Evolutionary conservation across 2,888 invertebrate species (phyloP).

Genomic region (Nomada ruficornis): DNA sequence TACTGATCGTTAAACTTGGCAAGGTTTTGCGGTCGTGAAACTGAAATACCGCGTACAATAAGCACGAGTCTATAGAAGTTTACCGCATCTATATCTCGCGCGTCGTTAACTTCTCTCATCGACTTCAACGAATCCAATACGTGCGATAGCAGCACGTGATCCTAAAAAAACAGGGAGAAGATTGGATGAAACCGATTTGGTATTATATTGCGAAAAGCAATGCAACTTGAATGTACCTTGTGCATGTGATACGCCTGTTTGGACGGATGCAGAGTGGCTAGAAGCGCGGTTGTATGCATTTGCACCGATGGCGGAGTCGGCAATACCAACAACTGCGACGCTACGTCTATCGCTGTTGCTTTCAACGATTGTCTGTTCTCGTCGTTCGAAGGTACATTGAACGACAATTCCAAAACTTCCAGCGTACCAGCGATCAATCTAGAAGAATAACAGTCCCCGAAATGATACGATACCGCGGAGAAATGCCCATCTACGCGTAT

Average conservation of each 20-base stretch:
- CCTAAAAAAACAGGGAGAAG: conserved; percentile 84
- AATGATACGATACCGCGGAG: not conserved
- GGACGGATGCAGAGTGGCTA: conserved; percentile 92
- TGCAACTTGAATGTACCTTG: conserved; percentile 86
- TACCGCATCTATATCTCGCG: conserved; percentile 93
- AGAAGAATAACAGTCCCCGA: conserved; percentile 71
- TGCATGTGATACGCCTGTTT: conserved; percentile 92
- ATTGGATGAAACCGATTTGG: not conserved
- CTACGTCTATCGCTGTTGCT: conserved; percentile 87
- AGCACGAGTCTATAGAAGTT: conserved; percentile 94
- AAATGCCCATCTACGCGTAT: not conserved
- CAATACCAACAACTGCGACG: conserved; percentile 88
- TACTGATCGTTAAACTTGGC: conserved; percentile 88
- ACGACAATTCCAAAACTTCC: conserved; percentile 91
- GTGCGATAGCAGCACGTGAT: conserved; percentile 93
- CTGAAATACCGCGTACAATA: conserved; percentile 93
- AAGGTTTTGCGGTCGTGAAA: conserved; percentile 92
- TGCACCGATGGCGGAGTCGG: conserved; percentile 90
- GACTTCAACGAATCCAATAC: conserved; percentile 89
- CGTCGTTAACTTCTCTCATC: conserved; percentile 87
- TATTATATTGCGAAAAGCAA: not conserved
- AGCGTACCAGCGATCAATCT: conserved; percentile 88
- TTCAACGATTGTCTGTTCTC: conserved; percentile 85
- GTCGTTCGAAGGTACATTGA: conserved; percentile 86
- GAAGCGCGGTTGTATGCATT: conserved; percentile 91